These are phyloP conservation scores for Nemopilema nomurai DNA, from an alignment of 30 jellyfish, hydroid and myxozoan species.

Conservation along the genomic window DNA sequence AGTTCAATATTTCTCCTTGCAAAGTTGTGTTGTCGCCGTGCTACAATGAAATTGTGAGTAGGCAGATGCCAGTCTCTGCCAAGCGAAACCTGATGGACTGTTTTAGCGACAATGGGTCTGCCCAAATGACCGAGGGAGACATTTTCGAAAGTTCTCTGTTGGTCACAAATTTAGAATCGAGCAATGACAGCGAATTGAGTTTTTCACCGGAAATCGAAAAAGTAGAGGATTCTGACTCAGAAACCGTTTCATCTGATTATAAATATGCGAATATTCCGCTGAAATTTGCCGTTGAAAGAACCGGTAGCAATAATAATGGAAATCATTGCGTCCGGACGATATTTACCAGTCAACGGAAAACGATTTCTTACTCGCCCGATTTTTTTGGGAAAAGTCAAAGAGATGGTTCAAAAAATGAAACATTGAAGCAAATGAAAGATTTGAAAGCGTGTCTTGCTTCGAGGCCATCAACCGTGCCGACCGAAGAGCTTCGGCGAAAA, in stretches of 20 bases:
- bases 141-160: not conserved
- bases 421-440: too few relatives aligned
- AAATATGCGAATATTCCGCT: not conserved
- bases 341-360: not conserved
- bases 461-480: too few relatives aligned
- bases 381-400: not conserved
- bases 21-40: constrained; percentile 9
- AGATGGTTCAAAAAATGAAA: too few relatives aligned
- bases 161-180: not conserved
- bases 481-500: too few relatives aligned
- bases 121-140: not conserved
- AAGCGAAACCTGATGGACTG: not conserved
- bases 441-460: too few relatives aligned
- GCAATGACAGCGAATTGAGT: constrained; percentile 21
- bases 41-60: not conserved
- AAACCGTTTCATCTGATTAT: not conserved
- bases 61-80: not conserved
- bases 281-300: not conserved
- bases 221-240: constrained; percentile 17
- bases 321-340: not conserved
- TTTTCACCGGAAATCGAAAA: constrained; percentile 8
- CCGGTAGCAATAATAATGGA: not conserved
- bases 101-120: not conserved
- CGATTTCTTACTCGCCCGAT: not conserved
- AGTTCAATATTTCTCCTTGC: constrained; percentile 15